Base-by-base conservation (phyloP, 1,140 invertebrate genomes). In the Eciton burchellii region DNA sequence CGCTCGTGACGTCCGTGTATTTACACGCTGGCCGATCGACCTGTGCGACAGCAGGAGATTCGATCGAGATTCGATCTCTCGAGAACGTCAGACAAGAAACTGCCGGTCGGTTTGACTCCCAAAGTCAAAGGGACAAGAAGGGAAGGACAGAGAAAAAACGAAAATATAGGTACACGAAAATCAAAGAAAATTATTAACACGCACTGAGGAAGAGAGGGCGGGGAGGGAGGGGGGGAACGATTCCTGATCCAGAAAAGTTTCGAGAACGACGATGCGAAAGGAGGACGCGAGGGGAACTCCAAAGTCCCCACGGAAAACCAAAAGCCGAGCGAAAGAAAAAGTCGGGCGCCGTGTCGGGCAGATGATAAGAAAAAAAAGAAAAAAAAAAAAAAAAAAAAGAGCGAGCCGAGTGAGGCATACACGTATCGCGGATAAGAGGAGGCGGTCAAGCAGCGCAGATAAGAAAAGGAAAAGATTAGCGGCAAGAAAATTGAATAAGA, bases 31-130 rank as follows among this genome's bases (percentile, higher is more conserved):
- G 59, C 82, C 63, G 56, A 82, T 87, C 82, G 57, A 77, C 24
- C 49, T 57, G 47, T 70, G 21, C 11, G 4, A n/a, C 47, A 8
- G 41, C 35, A 26, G 54, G 74, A 77, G 47, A 5, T 41, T n/a
- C n/a, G 77, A 76, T 82, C 66, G 62, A 65, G 84, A 91, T 89
- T 90, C 88, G 90, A 89, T 90, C 85, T 90, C 77, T 87, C 83
- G 89, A 87, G 83, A 85, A 89, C 84, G 83, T 83, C 60, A 56
- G 45, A 63, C 84, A 91, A 91, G 89, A 85, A 79, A 87, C 82
- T 66, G 29, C 62, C 60, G 87, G 59, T 86, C 83, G 79, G 71
- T 91, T 90, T 83, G 85, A n/a, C n/a, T n/a, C n/a, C 11, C 84
- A 88, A 91, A 91, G 73, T n/a, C n/a, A n/a, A n/a, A n/a, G n/a